Conservation (phyloP, 2,113 vertebrate genomes). For the Coreoperca whiteheadi region DNA sequence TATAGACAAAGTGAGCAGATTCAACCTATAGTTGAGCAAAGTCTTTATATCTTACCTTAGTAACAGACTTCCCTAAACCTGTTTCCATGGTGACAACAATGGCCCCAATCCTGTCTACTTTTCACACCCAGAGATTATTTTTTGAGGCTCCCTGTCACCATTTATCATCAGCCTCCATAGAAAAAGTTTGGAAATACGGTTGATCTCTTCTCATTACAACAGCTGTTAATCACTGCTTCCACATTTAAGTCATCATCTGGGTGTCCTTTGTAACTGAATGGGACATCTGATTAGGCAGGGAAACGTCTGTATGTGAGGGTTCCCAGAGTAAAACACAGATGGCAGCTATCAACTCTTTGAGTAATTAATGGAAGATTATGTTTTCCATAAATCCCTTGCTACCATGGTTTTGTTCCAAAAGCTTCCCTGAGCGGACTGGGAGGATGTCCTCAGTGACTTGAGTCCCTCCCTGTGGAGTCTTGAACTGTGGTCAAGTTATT, state of each 20-base stretch:
- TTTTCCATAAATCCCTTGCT: constrained; percentile 57
- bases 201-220: constrained; percentile 20
- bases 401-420: constrained; percentile 59
- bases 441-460: constrained; percentile 47
- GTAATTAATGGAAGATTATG: constrained; percentile 44
- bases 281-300: constrained; percentile 37
- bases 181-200: constrained; percentile 5
- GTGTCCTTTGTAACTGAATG: constrained; percentile 12
- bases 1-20: not conserved
- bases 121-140: constrained; percentile 23
- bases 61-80: constrained; percentile 55
- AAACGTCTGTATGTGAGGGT: constrained; percentile 28
- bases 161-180: constrained; percentile 36
- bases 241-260: constrained; percentile 29
- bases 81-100: constrained; percentile 66
- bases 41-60: constrained; percentile 33
- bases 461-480: constrained; percentile 48
- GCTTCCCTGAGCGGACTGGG: constrained; percentile 17
- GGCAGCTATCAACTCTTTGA: constrained; percentile 40
- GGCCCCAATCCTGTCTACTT: constrained; percentile 46
- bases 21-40: constrained; percentile 7
- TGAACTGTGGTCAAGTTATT: constrained; percentile 68
- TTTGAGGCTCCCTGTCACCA: constrained; percentile 16
- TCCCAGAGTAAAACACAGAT: constrained; percentile 57
- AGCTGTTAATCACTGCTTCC: constrained; percentile 23